Conservation (phyloP, 2,888 invertebrate species). For the Himalopsyche tibetana region DNA sequence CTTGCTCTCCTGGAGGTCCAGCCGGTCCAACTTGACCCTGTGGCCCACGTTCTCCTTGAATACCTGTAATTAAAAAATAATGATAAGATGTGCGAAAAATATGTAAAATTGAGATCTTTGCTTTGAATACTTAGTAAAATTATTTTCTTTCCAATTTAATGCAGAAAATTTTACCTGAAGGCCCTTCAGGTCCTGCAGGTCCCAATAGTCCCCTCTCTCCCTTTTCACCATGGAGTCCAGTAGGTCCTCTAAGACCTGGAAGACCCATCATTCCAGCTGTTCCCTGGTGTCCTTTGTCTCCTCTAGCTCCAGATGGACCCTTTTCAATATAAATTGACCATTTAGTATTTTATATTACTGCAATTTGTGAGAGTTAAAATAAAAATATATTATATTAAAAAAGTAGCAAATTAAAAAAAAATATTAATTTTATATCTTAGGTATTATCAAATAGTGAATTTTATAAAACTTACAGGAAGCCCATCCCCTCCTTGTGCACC, state of each 20-base stretch:
- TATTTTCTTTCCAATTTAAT: no score
- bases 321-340: slow-evolving; percentile 67
- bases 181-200: slow-evolving; percentile 85
- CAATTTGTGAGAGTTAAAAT: no score
- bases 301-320: slow-evolving; percentile 82
- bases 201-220: slow-evolving; percentile 85
- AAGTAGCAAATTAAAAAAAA: no score
- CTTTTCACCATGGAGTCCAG: slow-evolving; percentile 84
- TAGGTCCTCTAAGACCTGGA: slow-evolving; percentile 82
- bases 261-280: slow-evolving; percentile 83
- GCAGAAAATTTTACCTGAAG: slow-evolving; percentile 75
- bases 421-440: background rate
- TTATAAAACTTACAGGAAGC: slow-evolving; percentile 75
- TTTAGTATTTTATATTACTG: no score
- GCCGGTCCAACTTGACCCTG: slow-evolving; percentile 85
- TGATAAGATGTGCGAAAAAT: background rate
- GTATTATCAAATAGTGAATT: background rate
- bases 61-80: slow-evolving; percentile 71
- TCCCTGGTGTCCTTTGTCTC: slow-evolving; percentile 84
- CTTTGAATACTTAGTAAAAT: no score
- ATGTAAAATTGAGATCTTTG: no score
- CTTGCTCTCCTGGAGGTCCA: slow-evolving; percentile 89
- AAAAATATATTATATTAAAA: no score
- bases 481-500: slow-evolving; percentile 84
- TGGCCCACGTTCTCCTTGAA: slow-evolving; percentile 85